Percentiles rank a stretch among this genome's conserved stretches.
Conservation (phyloP, 64 coral and sea anemone genomes). For the Orbicella faveolata region DNA sequence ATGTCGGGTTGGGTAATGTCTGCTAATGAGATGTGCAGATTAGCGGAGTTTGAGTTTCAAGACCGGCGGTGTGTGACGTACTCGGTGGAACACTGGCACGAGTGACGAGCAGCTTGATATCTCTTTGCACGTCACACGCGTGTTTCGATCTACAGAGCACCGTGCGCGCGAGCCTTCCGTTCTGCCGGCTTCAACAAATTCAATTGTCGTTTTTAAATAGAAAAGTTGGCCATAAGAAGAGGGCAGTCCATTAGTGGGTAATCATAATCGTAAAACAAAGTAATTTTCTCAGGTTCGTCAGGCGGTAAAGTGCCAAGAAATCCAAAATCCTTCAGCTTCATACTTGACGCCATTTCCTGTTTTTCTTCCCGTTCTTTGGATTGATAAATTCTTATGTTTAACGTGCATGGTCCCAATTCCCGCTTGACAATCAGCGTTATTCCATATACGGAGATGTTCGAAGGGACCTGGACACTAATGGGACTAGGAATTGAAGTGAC, state of each 20-base stretch:
- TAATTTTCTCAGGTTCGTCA: constrained; percentile 26
- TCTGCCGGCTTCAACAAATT: not conserved
- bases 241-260: constrained; percentile 72
- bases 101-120: no score
- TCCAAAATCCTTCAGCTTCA: constrained; percentile 62
- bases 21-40: no score
- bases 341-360: constrained; percentile 48
- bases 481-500: not conserved
- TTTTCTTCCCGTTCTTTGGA: constrained; percentile 4
- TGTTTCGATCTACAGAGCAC: no score
- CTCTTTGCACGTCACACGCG: no score
- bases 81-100: no score
- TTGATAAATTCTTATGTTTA: constrained; percentile 35
- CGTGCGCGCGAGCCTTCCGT: no score
- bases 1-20: no score
- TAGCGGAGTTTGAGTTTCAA: no score
- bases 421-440: constrained; percentile 41
- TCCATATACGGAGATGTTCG: constrained; percentile 62
- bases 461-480: constrained; percentile 29
- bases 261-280: constrained; percentile 78
- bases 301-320: constrained; percentile 39
- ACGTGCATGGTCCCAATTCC: constrained; percentile 45
- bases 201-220: not conserved
- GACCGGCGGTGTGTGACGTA: no score
- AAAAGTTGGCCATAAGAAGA: constrained; percentile 67